Evolutionary conservation across 1,140 invertebrate species (phyloP).

Genomic region (Pollicipes pollicipes): DNA sequence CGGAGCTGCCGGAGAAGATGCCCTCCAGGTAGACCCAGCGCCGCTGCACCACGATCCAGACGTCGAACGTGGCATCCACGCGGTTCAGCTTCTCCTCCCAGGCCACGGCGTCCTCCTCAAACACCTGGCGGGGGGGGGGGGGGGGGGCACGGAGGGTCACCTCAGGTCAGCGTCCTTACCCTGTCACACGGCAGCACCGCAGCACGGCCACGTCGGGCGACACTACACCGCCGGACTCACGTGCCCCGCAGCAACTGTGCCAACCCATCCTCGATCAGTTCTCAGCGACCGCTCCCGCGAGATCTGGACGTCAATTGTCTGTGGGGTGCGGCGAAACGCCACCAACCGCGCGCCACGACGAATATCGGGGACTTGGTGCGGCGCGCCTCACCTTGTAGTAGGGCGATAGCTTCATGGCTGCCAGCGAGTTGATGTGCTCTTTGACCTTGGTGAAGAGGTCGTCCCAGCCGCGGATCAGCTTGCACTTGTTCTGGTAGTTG

Average conservation of each 20-base stretch:
- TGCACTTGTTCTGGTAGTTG: constrained; percentile 97
- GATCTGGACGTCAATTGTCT: too few relatives aligned
- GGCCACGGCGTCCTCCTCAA: constrained; percentile 94
- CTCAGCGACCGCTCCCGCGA: too few relatives aligned
- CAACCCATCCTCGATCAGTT: too few relatives aligned
- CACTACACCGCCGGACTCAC: too few relatives aligned
- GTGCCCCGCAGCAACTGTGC: too few relatives aligned
- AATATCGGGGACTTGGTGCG: too few relatives aligned
- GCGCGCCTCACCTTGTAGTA: constrained; percentile 82
- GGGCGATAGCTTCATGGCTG: constrained; percentile 98
- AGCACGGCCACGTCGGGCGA: too few relatives aligned
- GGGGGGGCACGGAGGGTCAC: background rate
- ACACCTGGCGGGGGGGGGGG: constrained; percentile 34
- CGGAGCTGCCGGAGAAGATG: constrained; percentile 94
- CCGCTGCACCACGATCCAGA: constrained; percentile 99
- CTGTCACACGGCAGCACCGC: too few relatives aligned
- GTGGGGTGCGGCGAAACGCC: too few relatives aligned
- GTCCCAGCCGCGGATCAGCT: constrained; percentile 96
- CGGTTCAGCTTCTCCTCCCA: constrained; percentile 99
- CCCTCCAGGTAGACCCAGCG: constrained; percentile 99
- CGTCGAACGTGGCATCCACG: constrained; percentile 94
- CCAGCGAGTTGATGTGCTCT: constrained; percentile 96
- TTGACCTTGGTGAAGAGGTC: constrained; percentile 99
- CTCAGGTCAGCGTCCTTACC: background rate
- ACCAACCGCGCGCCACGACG: too few relatives aligned